Base-by-base conservation (phyloP, 2,797 vertebrate species). In the Sebastes diploproa region DNA sequence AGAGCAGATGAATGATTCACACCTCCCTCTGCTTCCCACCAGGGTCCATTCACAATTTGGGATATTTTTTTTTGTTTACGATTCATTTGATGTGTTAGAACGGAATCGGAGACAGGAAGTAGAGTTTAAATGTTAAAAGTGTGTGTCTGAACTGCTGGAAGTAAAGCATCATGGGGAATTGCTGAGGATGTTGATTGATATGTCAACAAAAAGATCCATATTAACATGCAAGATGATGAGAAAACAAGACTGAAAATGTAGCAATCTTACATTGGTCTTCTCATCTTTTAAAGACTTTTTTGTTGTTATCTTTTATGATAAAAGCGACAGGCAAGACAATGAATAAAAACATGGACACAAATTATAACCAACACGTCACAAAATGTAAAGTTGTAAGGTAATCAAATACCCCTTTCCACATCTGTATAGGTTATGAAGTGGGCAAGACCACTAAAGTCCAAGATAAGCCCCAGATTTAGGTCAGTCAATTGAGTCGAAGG, bases 1-100 rank as follows among this genome's bases (percentile, higher is more conserved):
- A 54, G 18, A 74, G 42, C 42, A n/a, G 64, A 73, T 73, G 65
- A 71, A 72, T 61, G 42, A 61, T 50, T 80, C 64, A 76, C 29
- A 34, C 29, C 42, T 42, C 63, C 64, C 42, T 50, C 30, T 66
- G 27, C 25, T 54, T 61, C 59, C 32, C 38, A 65, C 29, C 25
- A 8, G 16, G 7, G 7, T 60, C 66, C 82, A 74, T 82, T 86
- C 59, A 77, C 18, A 61, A 2, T 46, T 58, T 27, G 7, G 1
- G 8, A 3, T 4, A 12, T 25, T 30, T 42, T n/a, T 16, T 20
- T 59, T 42, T 16, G 25, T 18, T 55, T 23, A 23, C 16, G 9
- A 38, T 69, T 65, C 2, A 50, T 23, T 58, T 36, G 0, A 56
- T 11, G 2, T 50, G 13, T 54, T 30, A 18, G 0, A 68, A 27